phyloP scores from a whole-genome alignment of 2,797 vertebrate species.

The Triplophysa yarkandensis region DNA sequence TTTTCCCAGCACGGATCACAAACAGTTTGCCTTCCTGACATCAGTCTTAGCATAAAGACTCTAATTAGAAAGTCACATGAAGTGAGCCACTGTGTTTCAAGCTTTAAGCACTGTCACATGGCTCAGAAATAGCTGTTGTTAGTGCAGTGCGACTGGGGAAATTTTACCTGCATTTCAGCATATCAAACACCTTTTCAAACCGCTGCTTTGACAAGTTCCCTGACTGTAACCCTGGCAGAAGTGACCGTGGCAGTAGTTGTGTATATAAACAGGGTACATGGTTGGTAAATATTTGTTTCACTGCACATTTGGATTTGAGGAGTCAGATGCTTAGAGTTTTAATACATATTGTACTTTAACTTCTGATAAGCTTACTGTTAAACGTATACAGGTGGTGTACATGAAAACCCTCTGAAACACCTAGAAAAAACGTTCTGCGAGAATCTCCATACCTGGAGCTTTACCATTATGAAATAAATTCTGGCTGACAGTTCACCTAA shows the following conservation, averaged over 20 bases:
- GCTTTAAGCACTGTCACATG: conserved; percentile 55
- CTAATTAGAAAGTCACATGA: conserved; percentile 61
- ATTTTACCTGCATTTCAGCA: conserved; percentile 66
- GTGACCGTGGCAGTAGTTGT: conserved; percentile 55
- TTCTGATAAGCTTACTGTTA: background rate
- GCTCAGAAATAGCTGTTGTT: conserved; percentile 57
- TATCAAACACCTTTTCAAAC: conserved; percentile 72
- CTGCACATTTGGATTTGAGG: conserved; percentile 30
- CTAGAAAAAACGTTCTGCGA: no score
- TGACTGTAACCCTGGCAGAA: conserved; percentile 34
- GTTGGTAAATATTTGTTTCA: conserved; percentile 50
- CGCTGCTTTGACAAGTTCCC: conserved; percentile 69
- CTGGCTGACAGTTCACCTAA: conserved; percentile 40
- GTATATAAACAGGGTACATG: conserved; percentile 42
- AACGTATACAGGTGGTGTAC: no score
- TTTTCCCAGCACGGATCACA: conserved; percentile 43
- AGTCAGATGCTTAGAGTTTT: background rate
- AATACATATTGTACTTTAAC: background rate
- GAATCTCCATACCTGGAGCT: background rate
- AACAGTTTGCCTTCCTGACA: conserved; percentile 52
- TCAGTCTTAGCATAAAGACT: conserved; percentile 45
- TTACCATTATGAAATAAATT: conserved; percentile 14
- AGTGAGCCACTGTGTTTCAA: conserved; percentile 33
- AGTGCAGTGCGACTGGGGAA: conserved; percentile 57
- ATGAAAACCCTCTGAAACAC: no score